Conservation (phyloP, 2,797 vertebrate genomes). For the Picus viridis region DNA sequence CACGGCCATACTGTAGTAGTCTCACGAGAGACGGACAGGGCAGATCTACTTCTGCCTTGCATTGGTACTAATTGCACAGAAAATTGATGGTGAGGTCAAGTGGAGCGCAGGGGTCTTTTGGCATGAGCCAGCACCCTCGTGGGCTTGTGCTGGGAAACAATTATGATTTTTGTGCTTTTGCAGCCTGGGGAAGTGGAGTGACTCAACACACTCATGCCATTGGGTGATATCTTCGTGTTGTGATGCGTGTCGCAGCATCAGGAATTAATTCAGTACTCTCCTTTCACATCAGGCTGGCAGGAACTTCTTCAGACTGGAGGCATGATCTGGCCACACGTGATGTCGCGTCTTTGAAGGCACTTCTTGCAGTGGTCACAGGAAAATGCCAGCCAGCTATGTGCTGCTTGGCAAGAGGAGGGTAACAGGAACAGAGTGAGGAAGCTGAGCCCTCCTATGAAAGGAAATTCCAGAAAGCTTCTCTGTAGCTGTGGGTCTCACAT, state of each 20-base stretch:
- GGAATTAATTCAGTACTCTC: slow-evolving; percentile 46
- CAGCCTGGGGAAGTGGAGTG: slow-evolving; percentile 4
- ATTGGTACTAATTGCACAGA: background rate
- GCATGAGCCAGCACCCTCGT: background rate
- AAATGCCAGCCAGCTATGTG: background rate
- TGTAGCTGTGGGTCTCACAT: background rate
- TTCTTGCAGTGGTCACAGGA: fast-evolving
- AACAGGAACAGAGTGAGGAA: background rate
- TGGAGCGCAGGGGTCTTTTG: background rate
- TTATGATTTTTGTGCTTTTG: background rate
- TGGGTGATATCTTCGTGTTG: slow-evolving; percentile 16
- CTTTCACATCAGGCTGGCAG: background rate
- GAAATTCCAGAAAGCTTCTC: background rate
- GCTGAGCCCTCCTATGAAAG: background rate
- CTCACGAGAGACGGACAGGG: background rate
- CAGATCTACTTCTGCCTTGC: background rate
- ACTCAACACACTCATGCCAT: slow-evolving; percentile 1
- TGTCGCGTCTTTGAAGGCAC: background rate
- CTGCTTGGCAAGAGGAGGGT: background rate
- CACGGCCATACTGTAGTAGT: background rate
- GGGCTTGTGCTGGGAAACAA: background rate
- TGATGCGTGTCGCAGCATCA: background rate
- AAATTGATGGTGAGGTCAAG: background rate
- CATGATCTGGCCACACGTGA: background rate
- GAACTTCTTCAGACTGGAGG: background rate